phyloP scores from a whole-genome alignment of 2,797 vertebrate species.

The Lepilemur ruficaudatus region DNA sequence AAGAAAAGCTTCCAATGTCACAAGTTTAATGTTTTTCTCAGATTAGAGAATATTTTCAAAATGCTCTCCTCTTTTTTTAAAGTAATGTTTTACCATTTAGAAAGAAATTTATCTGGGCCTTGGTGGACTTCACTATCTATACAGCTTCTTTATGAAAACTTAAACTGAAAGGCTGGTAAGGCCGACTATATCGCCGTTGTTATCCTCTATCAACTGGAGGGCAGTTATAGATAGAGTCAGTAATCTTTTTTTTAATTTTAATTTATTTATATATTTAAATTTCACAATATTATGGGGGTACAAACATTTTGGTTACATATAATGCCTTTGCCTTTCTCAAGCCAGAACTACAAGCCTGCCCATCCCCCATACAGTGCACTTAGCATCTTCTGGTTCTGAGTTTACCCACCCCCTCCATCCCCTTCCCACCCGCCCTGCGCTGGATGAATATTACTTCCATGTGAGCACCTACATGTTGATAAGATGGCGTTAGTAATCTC shows the following conservation, averaged over 20 bases:
- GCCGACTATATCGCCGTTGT: not conserved
- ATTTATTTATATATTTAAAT: too few species aligned
- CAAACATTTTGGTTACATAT: too few species aligned
- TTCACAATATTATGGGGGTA: too few species aligned
- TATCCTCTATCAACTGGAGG: not conserved
- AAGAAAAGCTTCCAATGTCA: not conserved
- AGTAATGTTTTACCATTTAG: not conserved
- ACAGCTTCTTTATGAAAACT: not conserved
- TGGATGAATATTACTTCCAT: too few species aligned
- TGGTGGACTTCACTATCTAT: not conserved
- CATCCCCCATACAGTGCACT: too few species aligned
- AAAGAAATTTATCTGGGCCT: not conserved
- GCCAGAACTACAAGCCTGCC: too few species aligned
- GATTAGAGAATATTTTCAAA: not conserved
- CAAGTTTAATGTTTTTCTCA: not conserved
- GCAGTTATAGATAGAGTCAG: not conserved
- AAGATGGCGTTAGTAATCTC: not conserved
- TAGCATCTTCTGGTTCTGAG: too few species aligned
- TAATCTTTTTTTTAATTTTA: not conserved
- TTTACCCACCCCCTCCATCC: too few species aligned
- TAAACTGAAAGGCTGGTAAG: not conserved
- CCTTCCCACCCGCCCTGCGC: too few species aligned
- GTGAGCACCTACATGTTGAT: too few species aligned
- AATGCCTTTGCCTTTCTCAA: too few species aligned
- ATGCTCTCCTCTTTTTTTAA: not conserved